Evolutionary conservation across 2,888 invertebrate genomes (phyloP).

Genomic region (Caradrina clavipalpis): DNA sequence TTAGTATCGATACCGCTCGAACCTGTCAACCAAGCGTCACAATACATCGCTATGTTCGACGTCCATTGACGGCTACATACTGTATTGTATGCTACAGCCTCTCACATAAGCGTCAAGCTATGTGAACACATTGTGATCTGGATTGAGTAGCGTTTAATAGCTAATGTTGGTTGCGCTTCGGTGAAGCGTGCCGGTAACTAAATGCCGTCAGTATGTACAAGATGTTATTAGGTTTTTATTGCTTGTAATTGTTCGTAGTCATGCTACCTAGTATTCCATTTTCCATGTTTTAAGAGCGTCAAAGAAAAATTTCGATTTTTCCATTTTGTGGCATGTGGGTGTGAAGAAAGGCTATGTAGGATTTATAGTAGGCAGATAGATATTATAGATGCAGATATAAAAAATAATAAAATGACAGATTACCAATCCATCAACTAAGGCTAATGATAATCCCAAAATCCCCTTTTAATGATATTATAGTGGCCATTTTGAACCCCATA

Average conservation of each 20-base stretch:
- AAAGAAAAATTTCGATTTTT: neutral
- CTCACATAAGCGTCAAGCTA: constrained; percentile 27
- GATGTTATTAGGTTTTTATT: constrained; percentile 37
- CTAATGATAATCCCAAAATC: constrained; percentile 13
- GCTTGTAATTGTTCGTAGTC: constrained; percentile 29
- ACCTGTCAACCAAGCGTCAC: constrained; percentile 9
- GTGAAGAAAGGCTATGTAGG: neutral
- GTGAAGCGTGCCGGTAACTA: constrained; percentile 62
- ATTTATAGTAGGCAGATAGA: neutral
- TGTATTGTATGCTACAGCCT: constrained; percentile 8
- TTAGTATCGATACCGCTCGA: constrained; percentile 19
- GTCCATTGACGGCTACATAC: constrained; percentile 36
- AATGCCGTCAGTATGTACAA: constrained; percentile 36
- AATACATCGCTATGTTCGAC: constrained; percentile 31
- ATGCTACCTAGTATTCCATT: constrained; percentile 7
- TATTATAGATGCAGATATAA: neutral
- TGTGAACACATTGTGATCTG: constrained; percentile 43
- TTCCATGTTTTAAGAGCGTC: neutral
- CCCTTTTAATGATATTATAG: neutral
- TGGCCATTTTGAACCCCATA: neutral
- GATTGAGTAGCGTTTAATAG: constrained; percentile 33
- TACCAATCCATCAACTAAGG: neutral
- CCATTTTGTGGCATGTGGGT: neutral
- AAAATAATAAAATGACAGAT: neutral
- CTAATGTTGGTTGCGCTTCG: constrained; percentile 57